Evolutionary conservation across 1,140 invertebrate species (phyloP).

Genomic region (Drosophila cardini): DNA sequence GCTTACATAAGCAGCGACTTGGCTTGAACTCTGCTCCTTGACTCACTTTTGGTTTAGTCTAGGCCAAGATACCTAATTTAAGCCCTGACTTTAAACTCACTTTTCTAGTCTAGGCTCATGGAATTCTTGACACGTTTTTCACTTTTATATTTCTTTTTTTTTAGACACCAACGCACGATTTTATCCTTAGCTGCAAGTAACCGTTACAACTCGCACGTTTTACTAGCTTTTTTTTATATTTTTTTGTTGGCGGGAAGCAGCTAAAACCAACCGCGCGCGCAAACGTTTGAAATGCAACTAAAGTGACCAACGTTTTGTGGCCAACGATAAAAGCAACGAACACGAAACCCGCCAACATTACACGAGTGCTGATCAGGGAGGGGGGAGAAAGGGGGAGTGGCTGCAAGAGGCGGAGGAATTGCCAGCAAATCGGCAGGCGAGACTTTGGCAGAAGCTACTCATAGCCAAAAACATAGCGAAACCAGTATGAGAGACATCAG

Average conservation of each 20-base stretch:
- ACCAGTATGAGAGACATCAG: conserved; percentile 63
- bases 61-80: not conserved
- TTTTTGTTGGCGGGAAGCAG: conserved; percentile 3
- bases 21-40: conserved; percentile 35
- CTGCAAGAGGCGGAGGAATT: not conserved
- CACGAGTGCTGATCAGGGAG: not conserved
- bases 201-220: conserved; percentile 24
- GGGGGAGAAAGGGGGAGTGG: conserved; percentile 5
- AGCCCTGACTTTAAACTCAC: conserved; percentile 28
- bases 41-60: conserved; percentile 22
- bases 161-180: conserved; percentile 15
- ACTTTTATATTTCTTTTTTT: conserved; percentile 3
- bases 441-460: conserved; percentile 72
- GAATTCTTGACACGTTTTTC: conserved; percentile 45
- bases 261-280: conserved; percentile 66
- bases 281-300: conserved; percentile 80
- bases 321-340: conserved; percentile 64
- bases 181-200: conserved; percentile 24
- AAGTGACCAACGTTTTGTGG: conserved; percentile 56
- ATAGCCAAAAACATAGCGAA: conserved; percentile 57
- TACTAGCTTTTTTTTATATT: not conserved
- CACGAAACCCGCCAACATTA: conserved; percentile 22
- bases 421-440: conserved; percentile 27
- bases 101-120: conserved; percentile 28
- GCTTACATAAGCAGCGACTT: conserved; percentile 39